Conservation (phyloP, 2,113 vertebrate species). For the Macheiramphus alcinus region DNA sequence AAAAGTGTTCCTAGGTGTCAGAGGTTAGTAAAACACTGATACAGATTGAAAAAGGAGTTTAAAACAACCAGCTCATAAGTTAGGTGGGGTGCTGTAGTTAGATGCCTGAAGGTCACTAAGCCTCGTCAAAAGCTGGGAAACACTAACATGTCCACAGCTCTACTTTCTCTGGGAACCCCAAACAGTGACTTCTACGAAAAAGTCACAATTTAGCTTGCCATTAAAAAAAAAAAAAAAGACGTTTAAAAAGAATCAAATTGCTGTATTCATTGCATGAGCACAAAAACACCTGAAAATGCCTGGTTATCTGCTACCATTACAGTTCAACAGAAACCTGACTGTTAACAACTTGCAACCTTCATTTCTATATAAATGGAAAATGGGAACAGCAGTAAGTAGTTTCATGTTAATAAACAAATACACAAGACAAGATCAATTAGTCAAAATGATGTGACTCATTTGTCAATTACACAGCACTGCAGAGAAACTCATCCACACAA, state of each 20-base stretch:
- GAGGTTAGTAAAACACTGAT: background rate
- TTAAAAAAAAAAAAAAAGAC: background rate
- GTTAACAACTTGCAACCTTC: background rate
- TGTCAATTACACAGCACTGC: background rate
- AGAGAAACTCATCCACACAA: background rate
- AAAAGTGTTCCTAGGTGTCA: background rate
- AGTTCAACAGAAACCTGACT: background rate
- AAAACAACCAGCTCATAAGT: background rate
- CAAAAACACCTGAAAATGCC: background rate
- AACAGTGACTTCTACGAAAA: background rate
- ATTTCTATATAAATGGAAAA: background rate
- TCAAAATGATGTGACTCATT: slow-evolving; percentile 35
- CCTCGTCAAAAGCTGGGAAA: background rate
- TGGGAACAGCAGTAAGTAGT: background rate
- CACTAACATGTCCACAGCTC: background rate
- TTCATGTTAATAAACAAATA: slow-evolving; percentile 49
- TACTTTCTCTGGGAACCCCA: background rate
- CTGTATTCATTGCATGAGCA: background rate
- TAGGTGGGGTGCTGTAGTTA: background rate
- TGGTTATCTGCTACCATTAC: background rate
- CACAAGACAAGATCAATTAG: slow-evolving; percentile 42
- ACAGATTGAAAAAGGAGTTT: background rate
- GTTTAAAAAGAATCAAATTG: background rate
- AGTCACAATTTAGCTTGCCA: background rate
- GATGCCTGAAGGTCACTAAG: background rate